Evolutionary conservation across 2,888 invertebrate species (phyloP), one percentile per base, ranked within the genome.

Genomic region (Tetranychus piercei): DNA sequence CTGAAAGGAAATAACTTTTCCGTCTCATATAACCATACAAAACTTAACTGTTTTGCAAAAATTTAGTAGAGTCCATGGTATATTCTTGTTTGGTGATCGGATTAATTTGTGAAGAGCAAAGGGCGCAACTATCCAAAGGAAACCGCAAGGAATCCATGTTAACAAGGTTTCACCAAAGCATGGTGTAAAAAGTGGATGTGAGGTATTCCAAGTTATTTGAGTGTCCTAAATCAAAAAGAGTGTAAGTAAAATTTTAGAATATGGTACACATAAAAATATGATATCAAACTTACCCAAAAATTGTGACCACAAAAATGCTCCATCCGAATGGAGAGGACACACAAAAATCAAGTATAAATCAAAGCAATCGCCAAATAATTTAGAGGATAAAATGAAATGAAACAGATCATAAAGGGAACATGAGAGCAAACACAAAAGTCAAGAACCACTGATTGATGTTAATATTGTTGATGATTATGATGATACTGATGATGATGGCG

Each of bases 131-230:
- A 87, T 79, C 91, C 92, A 93, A 20, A 94, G 84, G 82, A 91
- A 91, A 73, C 86, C 85, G 82, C 92, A 92, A 0, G 96, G 95
- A 64, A 87, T 83, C 94, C 95, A 97, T 73, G 92, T 86, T 44
- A 96, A 83, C 1, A 90, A 88, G 0, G 95, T 94, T 82, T 90
- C 89, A 83, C 94, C 90, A 83, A 96, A 94, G 83, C 96, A 97
- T 81, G 86, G 86, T 77, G 95, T 91, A 79, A 96, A 86, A 81
- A 91, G 89, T 65, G 94, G 96, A 82, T 88, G 86, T 8, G 87
- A 85, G 22, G 94, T 89, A 79, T 81, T 76, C 93, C 93, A 93
- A 75, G 91, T 88, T 79, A 88, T 81, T 78, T 87, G 86, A 78
- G 83, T 81, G 84, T 93, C 88, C 95, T 95, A 43, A 43, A 44